Evolutionary conservation across 2,888 invertebrate genomes (phyloP).

Genomic region (Allacma fusca): DNA sequence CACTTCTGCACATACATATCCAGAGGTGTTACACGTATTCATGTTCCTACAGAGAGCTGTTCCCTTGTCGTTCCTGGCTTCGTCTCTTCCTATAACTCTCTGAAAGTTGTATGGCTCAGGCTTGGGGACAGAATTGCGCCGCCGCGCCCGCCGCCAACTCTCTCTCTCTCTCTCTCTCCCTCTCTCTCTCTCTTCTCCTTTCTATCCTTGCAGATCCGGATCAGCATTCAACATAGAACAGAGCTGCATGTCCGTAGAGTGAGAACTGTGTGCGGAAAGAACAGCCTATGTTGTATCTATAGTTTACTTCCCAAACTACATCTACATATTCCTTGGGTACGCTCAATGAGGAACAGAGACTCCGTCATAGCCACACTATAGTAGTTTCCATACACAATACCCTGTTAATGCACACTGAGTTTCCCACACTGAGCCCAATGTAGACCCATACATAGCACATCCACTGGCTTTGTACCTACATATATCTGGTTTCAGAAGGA

Average conservation of each 20-base stretch:
- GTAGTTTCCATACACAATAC: no score
- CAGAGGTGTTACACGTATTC: not conserved
- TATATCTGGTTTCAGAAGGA: no score
- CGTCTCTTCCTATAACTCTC: not conserved
- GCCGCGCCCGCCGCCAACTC: conserved; percentile 27
- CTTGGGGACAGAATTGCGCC: conserved; percentile 16
- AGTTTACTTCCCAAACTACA: no score
- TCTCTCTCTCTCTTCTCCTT: no score
- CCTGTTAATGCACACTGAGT: no score
- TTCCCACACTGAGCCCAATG: no score
- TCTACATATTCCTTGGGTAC: no score
- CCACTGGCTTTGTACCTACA: no score
- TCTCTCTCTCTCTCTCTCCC: conserved; percentile 19
- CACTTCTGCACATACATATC: not conserved
- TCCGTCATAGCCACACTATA: no score
- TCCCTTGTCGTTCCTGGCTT: not conserved
- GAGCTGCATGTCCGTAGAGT: not conserved
- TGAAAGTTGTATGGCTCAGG: not conserved
- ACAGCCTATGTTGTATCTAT: not conserved
- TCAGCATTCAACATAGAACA: not conserved
- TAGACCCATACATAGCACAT: no score
- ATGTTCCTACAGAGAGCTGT: not conserved
- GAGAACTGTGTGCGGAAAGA: not conserved
- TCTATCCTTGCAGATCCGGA: conserved; percentile 28
- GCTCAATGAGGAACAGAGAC: no score